Evolutionary conservation across 35 echinoderm and acorn worm species (phyloP), one percentile per base, ranked within the genome.

Genomic region (Ophioderma brevispina): DNA sequence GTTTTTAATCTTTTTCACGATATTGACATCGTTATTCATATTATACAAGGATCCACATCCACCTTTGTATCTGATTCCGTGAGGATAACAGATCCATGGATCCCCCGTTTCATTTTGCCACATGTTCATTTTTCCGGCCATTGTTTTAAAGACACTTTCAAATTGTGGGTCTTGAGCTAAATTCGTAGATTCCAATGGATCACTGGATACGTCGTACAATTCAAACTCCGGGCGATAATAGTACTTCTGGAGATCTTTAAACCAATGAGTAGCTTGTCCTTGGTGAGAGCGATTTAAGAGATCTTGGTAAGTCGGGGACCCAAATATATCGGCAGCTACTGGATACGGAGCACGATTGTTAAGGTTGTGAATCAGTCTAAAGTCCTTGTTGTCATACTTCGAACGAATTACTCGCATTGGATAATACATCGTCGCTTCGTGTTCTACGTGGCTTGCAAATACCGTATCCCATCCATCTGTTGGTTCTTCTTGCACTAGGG

Each of bases 171-270:
- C 79, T 4, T 91, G 13, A 18, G 94, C 94, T 64, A 99, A 79
- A 64, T 99, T 99, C 35, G 36, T 82, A 36, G 84, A 18, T 70
- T 99, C 97, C 30, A 89, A 78, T 0, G 94, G 93, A 55, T 99
- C 97, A n/a, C 88, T 85, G 0, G 76, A 35, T 5, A 93, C 31
- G 49, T 99, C 97, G 52, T 90, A 99, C 31, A 99, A 84, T 85
- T 99, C 93, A 81, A 81, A 99, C 49, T 99, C 93, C 13, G 87
- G 80, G 25, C 97, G 80, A 78, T 99, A 99, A 88, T 95, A 99
- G 37, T 99, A 99, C 37, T 95, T 33, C 14, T 93, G 87, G 11
- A 99, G 77, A n/a, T 94, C 90, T 59, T 99, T 99, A 76, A 93
- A 99, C 97, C 97, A 99, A 33, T 99, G 39, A 31, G 97, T 99